Base-by-base conservation (phyloP, 1,140 invertebrate species). In the Drosophila serrata region DNA sequence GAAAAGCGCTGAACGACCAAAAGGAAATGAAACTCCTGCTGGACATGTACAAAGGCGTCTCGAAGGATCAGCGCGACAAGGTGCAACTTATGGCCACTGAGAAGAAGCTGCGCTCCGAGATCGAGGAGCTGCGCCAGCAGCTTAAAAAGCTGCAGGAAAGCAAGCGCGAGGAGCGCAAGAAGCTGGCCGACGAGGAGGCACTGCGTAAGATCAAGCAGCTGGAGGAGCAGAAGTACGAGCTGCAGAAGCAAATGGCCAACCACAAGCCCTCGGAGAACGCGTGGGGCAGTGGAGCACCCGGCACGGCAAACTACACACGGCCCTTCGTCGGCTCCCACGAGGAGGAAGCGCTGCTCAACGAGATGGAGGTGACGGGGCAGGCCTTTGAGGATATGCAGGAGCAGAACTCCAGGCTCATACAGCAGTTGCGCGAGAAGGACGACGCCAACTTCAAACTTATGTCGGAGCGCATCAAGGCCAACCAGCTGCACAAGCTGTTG, bases 321-420 rank as follows among this genome's bases (percentile, higher is more conserved):
- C 95, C 95, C 12, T 95, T 95, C 90, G 95, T 95, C 4, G 95
- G 95, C 2, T 95, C 95, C 0, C 95, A 95, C 75, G 98, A 99
- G 93, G 99, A 99, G 93, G 99, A 99, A 92, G 98, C 98, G 3
- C 93, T 99, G 56, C 93, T 99, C 5, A 99, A 98, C 91, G 99
- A 99, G 93, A 99, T 99, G 97, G 99, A 99, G 93, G 98, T 99
- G 1, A 99, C 98, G 0, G 99, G 99, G 0, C 98, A 99, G 93
- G 99, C 99, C 0, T 99, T 99, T 92, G 99, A 99, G 93, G 98
- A 99, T 90, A 99, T 99, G 98, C 98, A 99, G 93, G 98, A 99
- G 91, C 98, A 99, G 93, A 99, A 99, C 94, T 98, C 97, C 0
- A 94, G 99, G 31, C 94, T 99, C 12, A 97, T 99, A 55, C 98